phyloP scores from a whole-genome alignment of 2,113 vertebrate genomes.

The Corydoras maculifer region DNA sequence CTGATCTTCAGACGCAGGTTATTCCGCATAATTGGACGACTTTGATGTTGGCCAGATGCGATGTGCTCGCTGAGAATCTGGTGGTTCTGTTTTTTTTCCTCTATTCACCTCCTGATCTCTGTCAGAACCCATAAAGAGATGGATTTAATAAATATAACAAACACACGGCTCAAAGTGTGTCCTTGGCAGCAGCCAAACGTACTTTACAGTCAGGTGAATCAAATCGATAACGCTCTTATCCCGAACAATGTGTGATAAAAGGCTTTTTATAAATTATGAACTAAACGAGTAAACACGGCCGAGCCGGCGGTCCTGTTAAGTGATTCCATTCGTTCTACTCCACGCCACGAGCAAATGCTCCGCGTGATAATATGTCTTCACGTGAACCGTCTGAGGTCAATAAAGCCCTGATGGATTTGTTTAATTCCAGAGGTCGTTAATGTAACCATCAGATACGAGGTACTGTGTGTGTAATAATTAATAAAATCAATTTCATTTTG shows the following conservation, averaged over 20 bases:
- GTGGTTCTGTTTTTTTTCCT: not conserved
- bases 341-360: no score
- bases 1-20: no score
- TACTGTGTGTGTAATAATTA: no score
- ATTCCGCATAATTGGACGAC: no score
- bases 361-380: not conserved
- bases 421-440: no score
- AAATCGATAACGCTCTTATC: not conserved
- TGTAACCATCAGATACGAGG: no score
- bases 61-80: no score
- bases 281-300: not conserved
- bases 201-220: slow-evolving; percentile 5
- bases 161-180: not conserved
- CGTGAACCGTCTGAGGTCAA: not conserved
- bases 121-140: slow-evolving; percentile 7
- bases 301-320: not conserved
- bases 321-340: no score
- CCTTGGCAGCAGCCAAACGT: not conserved
- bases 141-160: slow-evolving; percentile 20
- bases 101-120: slow-evolving; percentile 27
- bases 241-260: not conserved
- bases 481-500: no score
- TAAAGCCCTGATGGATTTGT: no score
- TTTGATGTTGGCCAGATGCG: no score
- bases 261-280: slow-evolving; percentile 4